phyloP scores from a whole-genome alignment of 2,888 invertebrate genomes.

The Drosophila anomelani region DNA sequence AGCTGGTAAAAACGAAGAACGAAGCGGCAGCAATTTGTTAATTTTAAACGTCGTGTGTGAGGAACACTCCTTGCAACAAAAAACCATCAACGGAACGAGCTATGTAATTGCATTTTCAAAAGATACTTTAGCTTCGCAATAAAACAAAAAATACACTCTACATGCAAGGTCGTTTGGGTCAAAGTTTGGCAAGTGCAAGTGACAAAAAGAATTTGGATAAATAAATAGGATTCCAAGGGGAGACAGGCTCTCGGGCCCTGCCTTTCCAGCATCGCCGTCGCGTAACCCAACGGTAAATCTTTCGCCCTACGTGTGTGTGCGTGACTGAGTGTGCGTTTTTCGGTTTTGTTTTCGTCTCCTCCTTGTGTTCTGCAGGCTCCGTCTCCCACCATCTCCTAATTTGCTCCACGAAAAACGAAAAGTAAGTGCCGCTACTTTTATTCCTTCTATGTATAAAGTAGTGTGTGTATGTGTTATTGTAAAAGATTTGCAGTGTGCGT shows the following conservation, averaged over 20 bases:
- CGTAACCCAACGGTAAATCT: slow-evolving; percentile 57
- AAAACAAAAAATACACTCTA: background rate
- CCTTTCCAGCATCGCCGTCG: slow-evolving; percentile 25
- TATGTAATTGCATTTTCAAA: slow-evolving; percentile 12
- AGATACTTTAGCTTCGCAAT: background rate
- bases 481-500: slow-evolving; percentile 49
- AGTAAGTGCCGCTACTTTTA: slow-evolving; percentile 68
- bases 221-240: slow-evolving; percentile 18
- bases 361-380: slow-evolving; percentile 16
- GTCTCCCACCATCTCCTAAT: slow-evolving; percentile 21
- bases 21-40: slow-evolving; percentile 20
- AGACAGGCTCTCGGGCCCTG: slow-evolving; percentile 6
- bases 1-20: slow-evolving; percentile 2
- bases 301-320: slow-evolving; percentile 18
- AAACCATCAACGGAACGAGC: slow-evolving; percentile 18
- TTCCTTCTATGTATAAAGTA: slow-evolving; percentile 33
- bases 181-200: slow-evolving; percentile 49
- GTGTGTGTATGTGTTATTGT: slow-evolving; percentile 55
- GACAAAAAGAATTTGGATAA: slow-evolving; percentile 40
- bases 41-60: slow-evolving; percentile 48
- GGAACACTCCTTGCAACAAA: slow-evolving; percentile 27
- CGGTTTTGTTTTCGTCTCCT: slow-evolving; percentile 34
- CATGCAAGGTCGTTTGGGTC: slow-evolving; percentile 31
- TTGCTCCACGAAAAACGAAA: slow-evolving; percentile 43
- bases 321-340: slow-evolving; percentile 34